phyloP scores from a whole-genome alignment of 2,113 vertebrate genomes.

The Myodes glareolus region DNA sequence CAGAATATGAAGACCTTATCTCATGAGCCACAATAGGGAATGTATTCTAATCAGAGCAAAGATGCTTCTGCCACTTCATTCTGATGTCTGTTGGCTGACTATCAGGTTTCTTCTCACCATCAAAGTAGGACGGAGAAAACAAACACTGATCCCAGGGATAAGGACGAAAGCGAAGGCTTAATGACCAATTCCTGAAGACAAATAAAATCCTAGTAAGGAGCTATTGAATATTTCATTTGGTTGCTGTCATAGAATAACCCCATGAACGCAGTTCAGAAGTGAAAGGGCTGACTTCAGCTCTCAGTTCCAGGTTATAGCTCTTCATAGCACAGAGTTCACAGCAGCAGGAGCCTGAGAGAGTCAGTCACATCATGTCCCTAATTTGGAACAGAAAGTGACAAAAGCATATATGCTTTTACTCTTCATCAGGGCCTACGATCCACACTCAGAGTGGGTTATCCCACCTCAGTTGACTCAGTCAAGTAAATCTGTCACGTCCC shows the following conservation, averaged over 20 bases:
- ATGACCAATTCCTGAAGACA: not conserved
- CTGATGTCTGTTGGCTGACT: not conserved
- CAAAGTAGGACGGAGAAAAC: constrained; percentile 33
- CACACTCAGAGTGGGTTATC: not conserved
- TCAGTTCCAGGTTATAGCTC: not conserved
- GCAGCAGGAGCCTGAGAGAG: no score
- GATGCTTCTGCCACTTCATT: not conserved
- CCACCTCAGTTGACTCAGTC: no score
- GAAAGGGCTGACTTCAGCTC: not conserved
- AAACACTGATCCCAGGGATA: not conserved
- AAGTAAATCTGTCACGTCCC: not conserved
- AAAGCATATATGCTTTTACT: not conserved
- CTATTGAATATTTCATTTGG: no score
- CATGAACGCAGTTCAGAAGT: not conserved
- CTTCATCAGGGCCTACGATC: not conserved
- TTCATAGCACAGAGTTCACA: no score
- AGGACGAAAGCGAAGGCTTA: not conserved
- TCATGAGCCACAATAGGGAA: not conserved
- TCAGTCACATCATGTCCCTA: not conserved
- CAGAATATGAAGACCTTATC: constrained; percentile 15
- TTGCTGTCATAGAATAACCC: not conserved
- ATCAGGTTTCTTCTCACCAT: not conserved
- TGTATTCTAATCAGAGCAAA: not conserved
- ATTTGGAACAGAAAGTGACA: not conserved
- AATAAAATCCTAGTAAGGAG: not conserved